These are phyloP conservation scores for Albula goreensis DNA, from an alignment of 2,113 vertebrate genomes.

Conservation along the genomic window DNA sequence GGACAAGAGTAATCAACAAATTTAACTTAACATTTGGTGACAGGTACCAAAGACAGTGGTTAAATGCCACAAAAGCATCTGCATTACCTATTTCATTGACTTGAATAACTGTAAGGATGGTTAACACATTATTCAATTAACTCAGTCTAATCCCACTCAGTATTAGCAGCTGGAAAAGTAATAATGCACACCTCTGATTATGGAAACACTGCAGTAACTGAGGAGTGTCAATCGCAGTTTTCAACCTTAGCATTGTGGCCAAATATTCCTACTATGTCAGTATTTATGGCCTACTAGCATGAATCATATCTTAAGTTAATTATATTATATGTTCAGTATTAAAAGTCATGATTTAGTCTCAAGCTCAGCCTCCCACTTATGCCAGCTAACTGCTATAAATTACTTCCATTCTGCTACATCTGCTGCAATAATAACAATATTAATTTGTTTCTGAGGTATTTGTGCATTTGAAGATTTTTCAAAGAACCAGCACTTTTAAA, in stretches of 20 bases:
- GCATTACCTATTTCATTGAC: too few species aligned
- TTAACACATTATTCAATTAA: too few species aligned
- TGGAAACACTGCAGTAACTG: too few species aligned
- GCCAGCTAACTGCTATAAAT: not conserved
- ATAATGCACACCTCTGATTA: too few species aligned
- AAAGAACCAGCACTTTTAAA: slow-evolving; percentile 4
- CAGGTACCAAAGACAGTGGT: too few species aligned
- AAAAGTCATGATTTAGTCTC: not conserved
- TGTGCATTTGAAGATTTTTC: not conserved
- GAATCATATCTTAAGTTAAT: not conserved
- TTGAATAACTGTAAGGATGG: too few species aligned
- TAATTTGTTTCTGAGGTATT: not conserved
- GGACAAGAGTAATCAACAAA: too few species aligned
- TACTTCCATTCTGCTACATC: slow-evolving; percentile 11
- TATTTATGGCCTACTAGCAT: not conserved
- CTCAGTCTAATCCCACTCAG: too few species aligned
- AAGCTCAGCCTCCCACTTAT: not conserved
- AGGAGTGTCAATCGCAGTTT: too few species aligned
- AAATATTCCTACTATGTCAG: not conserved
- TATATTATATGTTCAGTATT: not conserved
- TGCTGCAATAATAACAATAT: not conserved
- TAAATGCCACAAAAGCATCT: too few species aligned
- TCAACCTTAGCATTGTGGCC: not conserved
- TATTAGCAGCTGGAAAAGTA: too few species aligned
- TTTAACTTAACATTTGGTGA: too few species aligned